Percentiles rank a stretch among this genome's conserved stretches.
phyloP scores from a whole-genome alignment of 1,140 invertebrate species.

The Paraescarpia echinospica region DNA sequence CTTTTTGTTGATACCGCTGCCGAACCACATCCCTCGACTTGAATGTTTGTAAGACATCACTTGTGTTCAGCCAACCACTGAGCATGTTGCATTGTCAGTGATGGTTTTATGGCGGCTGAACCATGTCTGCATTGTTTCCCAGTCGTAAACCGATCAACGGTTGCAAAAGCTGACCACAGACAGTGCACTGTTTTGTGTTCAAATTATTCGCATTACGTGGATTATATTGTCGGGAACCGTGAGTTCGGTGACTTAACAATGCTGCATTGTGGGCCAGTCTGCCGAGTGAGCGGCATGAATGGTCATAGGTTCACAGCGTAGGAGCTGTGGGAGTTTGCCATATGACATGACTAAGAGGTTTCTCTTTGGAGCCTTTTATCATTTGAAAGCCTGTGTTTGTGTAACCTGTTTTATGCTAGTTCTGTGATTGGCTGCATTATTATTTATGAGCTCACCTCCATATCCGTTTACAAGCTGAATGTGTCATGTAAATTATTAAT shows the following conservation, averaged over 20 bases:
- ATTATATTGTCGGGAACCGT: background rate
- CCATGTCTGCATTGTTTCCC: background rate
- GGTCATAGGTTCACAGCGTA: background rate
- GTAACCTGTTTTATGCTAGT: background rate
- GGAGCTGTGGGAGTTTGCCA: background rate
- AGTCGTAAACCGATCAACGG: background rate
- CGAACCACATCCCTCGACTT: background rate
- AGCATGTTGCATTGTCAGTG: background rate
- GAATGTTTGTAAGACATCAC: background rate
- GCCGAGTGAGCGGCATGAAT: background rate
- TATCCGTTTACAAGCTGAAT: background rate
- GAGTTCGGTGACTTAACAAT: background rate
- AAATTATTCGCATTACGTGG: background rate
- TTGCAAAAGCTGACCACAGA: background rate
- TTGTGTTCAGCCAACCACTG: background rate
- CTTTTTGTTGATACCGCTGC: background rate
- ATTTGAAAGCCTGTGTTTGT: conserved; percentile 5
- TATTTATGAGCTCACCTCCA: background rate
- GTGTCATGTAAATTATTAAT: conserved; percentile 1
- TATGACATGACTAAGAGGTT: background rate
- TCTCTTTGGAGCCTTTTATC: background rate
- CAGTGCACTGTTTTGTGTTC: background rate
- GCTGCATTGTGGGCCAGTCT: background rate
- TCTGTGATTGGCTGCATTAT: background rate
- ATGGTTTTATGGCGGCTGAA: background rate